Conservation (phyloP, 1,140 invertebrate species). For the Bradysia coprophila region DNA sequence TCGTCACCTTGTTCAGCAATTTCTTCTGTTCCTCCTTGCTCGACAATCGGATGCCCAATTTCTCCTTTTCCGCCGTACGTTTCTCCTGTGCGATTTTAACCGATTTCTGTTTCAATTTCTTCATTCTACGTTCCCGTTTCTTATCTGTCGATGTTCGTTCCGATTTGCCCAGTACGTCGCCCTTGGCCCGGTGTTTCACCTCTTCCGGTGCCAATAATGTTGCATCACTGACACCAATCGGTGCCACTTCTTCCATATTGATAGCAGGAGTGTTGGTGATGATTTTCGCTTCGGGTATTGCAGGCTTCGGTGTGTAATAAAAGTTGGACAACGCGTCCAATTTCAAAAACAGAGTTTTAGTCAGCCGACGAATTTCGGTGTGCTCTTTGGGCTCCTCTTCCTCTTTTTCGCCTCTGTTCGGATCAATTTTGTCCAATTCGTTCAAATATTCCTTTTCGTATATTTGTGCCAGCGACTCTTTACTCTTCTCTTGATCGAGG, state of each 20-base stretch:
- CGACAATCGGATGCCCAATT: slow-evolving; percentile 27
- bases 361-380: slow-evolving; percentile 52
- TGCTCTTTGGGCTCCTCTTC: slow-evolving; percentile 49
- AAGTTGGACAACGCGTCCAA: slow-evolving; percentile 87
- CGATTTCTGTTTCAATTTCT: slow-evolving; percentile 58
- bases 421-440: slow-evolving; percentile 47
- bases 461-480: slow-evolving; percentile 81
- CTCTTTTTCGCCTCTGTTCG: slow-evolving; percentile 28
- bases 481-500: slow-evolving; percentile 90
- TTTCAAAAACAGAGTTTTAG: slow-evolving; percentile 67
- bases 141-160: slow-evolving; percentile 76
- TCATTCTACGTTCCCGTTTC: slow-evolving; percentile 71
- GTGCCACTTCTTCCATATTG: slow-evolving; percentile 90
- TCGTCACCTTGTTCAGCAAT: slow-evolving; percentile 35
- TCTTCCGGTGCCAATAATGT: slow-evolving; percentile 86
- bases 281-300: slow-evolving; percentile 74
- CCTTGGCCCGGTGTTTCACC: slow-evolving; percentile 60
- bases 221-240: slow-evolving; percentile 65
- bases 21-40: slow-evolving; percentile 36
- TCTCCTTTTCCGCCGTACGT: slow-evolving; percentile 22
- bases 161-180: slow-evolving; percentile 55
- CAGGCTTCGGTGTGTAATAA: slow-evolving; percentile 80
- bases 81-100: slow-evolving; percentile 32
- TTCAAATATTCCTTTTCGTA: slow-evolving; percentile 89
- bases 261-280: slow-evolving; percentile 83